Conservation (phyloP, 2,888 invertebrate species). For the Boloria selene region DNA sequence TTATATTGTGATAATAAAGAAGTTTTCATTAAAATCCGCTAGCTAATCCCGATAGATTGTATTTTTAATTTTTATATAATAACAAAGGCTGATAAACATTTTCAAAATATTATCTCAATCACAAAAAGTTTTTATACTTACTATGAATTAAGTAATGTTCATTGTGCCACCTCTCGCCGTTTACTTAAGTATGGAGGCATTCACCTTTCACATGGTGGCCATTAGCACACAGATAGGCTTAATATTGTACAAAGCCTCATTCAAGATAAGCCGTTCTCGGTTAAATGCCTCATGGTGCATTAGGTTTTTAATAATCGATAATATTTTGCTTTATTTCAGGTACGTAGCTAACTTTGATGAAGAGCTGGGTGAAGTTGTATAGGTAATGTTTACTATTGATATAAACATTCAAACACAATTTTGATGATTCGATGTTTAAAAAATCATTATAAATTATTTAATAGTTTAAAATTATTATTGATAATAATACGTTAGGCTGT, state of each 20-base stretch:
- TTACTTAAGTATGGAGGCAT: constrained; percentile 62
- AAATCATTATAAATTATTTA: too few species aligned
- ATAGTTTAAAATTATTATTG: too few species aligned
- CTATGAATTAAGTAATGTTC: constrained; percentile 4
- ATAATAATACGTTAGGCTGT: too few species aligned
- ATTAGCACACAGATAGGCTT: constrained; percentile 76
- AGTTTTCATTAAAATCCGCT: too few species aligned
- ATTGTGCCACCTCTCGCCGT: constrained; percentile 52
- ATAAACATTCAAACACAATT: too few species aligned
- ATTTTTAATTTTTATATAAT: too few species aligned
- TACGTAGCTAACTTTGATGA: neutral
- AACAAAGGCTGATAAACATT: too few species aligned
- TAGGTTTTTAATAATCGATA: constrained; percentile 5
- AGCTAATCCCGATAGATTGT: too few species aligned
- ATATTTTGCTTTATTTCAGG: neutral
- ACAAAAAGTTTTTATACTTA: constrained; percentile 4
- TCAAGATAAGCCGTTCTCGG: constrained; percentile 67
- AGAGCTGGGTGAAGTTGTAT: too few species aligned
- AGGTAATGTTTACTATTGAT: too few species aligned
- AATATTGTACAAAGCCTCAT: constrained; percentile 64
- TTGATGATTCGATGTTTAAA: too few species aligned
- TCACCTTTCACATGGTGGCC: constrained; percentile 77
- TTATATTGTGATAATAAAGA: too few species aligned
- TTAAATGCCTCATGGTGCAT: constrained; percentile 63
- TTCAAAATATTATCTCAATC: neutral